A percentile compares a stretch with the other conserved stretches of the same genome.
These are phyloP conservation scores for Netelia virgata DNA, from an alignment of 2,888 invertebrate species.

Conservation along the genomic window DNA sequence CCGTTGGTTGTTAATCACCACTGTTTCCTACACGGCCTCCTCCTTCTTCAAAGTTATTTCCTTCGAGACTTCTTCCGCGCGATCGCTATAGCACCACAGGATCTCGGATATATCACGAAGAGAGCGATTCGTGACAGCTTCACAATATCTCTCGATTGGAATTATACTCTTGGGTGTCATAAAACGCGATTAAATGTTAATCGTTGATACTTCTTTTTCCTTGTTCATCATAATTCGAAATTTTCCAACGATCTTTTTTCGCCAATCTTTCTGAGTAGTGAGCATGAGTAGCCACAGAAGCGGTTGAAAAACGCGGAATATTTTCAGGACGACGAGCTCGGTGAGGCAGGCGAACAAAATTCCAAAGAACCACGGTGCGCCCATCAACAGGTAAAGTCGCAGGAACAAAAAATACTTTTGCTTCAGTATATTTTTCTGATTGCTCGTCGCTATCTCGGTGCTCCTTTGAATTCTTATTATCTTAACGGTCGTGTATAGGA, in stretches of 20 bases:
- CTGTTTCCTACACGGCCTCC: neutral
- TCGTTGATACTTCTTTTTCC: neutral
- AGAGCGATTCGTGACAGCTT: slow-evolving; percentile 3
- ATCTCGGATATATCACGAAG: neutral
- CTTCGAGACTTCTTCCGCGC: neutral
- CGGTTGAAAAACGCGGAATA: slow-evolving; percentile 76
- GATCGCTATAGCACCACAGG: neutral
- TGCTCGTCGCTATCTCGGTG: slow-evolving; percentile 73
- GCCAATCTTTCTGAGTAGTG: slow-evolving; percentile 56
- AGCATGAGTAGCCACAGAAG: slow-evolving; percentile 76
- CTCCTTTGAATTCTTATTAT: slow-evolving; percentile 74
- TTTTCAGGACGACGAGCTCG: slow-evolving; percentile 73
- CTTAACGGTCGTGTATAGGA: slow-evolving; percentile 76
- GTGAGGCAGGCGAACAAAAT: slow-evolving; percentile 74
- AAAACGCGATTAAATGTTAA: neutral
- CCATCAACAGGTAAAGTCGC: slow-evolving; percentile 77
- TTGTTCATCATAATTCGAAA: slow-evolving; percentile 5
- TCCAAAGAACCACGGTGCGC: slow-evolving; percentile 79
- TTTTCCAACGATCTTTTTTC: slow-evolving; percentile 19
- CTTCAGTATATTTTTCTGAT: slow-evolving; percentile 70
- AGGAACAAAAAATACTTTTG: slow-evolving; percentile 77
- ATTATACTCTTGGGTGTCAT: neutral
- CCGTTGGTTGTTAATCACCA: slow-evolving; percentile 1
- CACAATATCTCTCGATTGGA: neutral
- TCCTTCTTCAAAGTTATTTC: neutral